These are phyloP conservation scores for Corythaixoides concolor DNA, from an alignment of 2,113 vertebrate species.

Conservation along the genomic window DNA sequence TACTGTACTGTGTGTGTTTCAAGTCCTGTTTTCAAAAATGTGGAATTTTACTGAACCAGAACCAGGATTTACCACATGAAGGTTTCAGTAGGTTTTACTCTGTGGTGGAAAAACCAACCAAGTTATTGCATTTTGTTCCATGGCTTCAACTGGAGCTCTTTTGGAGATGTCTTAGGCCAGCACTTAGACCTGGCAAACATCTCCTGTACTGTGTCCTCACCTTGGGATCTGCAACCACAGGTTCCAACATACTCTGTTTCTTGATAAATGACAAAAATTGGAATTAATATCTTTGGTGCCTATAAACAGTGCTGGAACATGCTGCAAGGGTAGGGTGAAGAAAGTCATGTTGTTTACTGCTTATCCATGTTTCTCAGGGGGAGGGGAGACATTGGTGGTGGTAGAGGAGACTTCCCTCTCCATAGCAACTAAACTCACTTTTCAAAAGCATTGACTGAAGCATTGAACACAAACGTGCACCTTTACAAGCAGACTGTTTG, in stretches of 20 bases:
- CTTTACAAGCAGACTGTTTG: background rate
- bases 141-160: background rate
- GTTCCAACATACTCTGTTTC: background rate
- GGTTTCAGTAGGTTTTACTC: background rate
- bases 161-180: background rate
- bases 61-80: background rate
- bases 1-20: background rate
- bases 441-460: background rate
- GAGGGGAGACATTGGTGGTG: background rate
- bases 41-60: background rate
- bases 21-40: background rate
- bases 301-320: background rate
- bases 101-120: background rate
- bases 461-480: rapidly evolving
- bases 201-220: background rate
- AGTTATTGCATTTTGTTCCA: background rate
- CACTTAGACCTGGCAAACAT: background rate
- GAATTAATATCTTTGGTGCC: background rate
- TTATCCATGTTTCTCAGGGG: background rate
- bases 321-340: background rate
- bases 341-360: background rate
- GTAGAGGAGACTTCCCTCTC: background rate
- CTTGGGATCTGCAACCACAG: background rate
- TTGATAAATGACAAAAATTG: background rate
- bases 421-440: background rate